phyloP scores from a whole-genome alignment of 2,888 invertebrate genomes.

The Drosophila longiperda region DNA sequence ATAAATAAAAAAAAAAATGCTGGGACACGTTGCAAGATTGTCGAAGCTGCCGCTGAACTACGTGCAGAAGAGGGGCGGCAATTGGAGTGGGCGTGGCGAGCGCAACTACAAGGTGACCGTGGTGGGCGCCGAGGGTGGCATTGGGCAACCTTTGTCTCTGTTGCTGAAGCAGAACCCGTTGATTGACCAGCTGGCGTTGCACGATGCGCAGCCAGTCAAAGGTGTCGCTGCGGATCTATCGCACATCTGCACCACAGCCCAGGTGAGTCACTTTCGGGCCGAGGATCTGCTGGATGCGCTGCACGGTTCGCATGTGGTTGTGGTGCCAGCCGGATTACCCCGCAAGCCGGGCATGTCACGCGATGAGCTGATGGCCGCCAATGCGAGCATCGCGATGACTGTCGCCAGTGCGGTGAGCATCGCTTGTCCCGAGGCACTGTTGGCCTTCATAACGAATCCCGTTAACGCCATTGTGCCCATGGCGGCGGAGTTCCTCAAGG shows the following conservation, averaged over 20 bases:
- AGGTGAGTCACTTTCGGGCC: constrained; percentile 90
- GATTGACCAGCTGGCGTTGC: constrained; percentile 92
- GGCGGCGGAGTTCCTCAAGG: constrained; percentile 94
- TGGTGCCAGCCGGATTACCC: constrained; percentile 98
- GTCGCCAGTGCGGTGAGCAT: constrained; percentile 91
- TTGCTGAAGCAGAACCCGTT: constrained; percentile 95
- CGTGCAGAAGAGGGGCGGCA: background rate
- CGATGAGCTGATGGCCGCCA: constrained; percentile 97
- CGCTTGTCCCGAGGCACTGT: constrained; percentile 94
- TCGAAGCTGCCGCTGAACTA: background rate
- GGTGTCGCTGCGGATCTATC: constrained; percentile 98
- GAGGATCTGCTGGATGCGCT: constrained; percentile 91
- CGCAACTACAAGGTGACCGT: constrained; percentile 91
- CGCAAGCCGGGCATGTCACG: constrained; percentile 98
- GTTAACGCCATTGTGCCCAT: constrained; percentile 99
- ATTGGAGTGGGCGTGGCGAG: background rate
- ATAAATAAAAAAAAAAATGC: constrained; percentile 11
- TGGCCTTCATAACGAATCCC: constrained; percentile 98
- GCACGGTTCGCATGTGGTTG: constrained; percentile 91
- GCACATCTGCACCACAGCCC: constrained; percentile 94
- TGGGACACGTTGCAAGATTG: background rate
- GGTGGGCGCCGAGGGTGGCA: constrained; percentile 97
- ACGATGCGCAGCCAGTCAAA: constrained; percentile 95
- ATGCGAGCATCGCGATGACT: constrained; percentile 96
- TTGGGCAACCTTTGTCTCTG: constrained; percentile 97